Conservation (phyloP, 2,797 vertebrate genomes). For the Pyrocephalus nanus region DNA sequence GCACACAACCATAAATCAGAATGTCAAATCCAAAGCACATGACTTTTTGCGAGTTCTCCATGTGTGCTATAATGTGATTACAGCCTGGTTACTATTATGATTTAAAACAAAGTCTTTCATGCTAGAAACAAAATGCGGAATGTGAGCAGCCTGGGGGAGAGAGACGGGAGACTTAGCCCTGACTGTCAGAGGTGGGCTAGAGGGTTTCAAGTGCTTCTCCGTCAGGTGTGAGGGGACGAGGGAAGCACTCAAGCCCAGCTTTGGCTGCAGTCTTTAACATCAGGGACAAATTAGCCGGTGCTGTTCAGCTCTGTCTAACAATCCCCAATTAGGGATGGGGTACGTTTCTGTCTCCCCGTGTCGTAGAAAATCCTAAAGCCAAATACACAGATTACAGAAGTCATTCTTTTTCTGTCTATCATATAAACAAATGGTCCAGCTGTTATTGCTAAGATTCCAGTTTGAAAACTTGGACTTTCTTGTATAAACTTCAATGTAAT, state of each 20-base stretch:
- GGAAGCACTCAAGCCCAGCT: slow-evolving; percentile 45
- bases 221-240: slow-evolving; percentile 75
- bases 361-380: slow-evolving; percentile 75
- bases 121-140: slow-evolving; percentile 87
- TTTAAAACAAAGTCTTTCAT: slow-evolving; percentile 97
- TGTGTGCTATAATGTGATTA: slow-evolving; percentile 98
- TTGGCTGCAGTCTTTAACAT: slow-evolving; percentile 70
- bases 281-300: slow-evolving; percentile 75
- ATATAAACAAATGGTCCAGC: slow-evolving; percentile 86
- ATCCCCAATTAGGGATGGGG: slow-evolving; percentile 65
- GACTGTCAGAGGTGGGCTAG: slow-evolving; percentile 73
- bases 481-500: slow-evolving; percentile 87
- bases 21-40: slow-evolving; percentile 97
- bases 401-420: slow-evolving; percentile 83
- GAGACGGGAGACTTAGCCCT: slow-evolving; percentile 68
- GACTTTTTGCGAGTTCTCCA: slow-evolving; percentile 94
- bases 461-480: slow-evolving; percentile 85
- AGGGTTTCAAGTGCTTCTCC: slow-evolving; percentile 68
- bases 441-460: slow-evolving; percentile 83
- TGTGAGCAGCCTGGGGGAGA: slow-evolving; percentile 80
- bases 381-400: slow-evolving; percentile 82
- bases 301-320: slow-evolving; percentile 69
- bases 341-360: slow-evolving; percentile 59
- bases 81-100: slow-evolving; percentile 98
- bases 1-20: slow-evolving; percentile 83